Percentiles rank a stretch among this genome's conserved stretches.
Conservation (phyloP, 2,113 vertebrate genomes). For the Lontra canadensis region DNA sequence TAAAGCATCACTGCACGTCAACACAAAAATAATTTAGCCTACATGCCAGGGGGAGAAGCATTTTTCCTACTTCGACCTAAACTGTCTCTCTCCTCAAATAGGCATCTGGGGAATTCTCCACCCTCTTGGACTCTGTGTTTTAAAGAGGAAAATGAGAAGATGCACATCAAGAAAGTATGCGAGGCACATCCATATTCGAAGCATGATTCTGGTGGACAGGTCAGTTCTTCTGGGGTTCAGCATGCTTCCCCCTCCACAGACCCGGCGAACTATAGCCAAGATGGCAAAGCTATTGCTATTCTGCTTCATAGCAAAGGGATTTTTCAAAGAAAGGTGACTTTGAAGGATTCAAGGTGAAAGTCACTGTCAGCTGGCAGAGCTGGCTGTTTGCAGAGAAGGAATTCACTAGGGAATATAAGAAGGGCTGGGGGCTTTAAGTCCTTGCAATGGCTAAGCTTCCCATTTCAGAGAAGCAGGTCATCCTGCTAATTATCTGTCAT, state of each 20-base stretch:
- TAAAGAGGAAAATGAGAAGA: background rate
- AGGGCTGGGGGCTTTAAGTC: conserved; percentile 58
- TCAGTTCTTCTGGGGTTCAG: conserved; percentile 22
- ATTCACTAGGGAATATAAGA: conserved; percentile 57
- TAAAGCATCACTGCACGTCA: background rate
- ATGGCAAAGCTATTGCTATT: conserved; percentile 45
- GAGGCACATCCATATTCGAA: conserved; percentile 14
- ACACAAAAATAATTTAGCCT: background rate
- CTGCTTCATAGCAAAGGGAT: background rate
- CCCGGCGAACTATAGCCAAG: background rate
- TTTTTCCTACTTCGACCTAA: background rate
- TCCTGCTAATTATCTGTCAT: conserved; percentile 70
- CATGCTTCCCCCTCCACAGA: background rate
- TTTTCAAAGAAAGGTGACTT: conserved; percentile 36
- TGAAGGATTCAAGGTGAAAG: conserved; percentile 59
- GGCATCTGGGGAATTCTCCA: background rate
- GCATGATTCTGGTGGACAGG: background rate
- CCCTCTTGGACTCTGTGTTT: background rate
- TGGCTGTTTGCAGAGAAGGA: conserved; percentile 45
- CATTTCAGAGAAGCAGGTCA: background rate
- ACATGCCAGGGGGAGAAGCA: background rate
- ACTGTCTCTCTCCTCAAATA: background rate
- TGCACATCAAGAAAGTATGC: background rate
- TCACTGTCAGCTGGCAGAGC: conserved; percentile 3
- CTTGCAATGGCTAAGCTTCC: background rate